phyloP scores from a whole-genome alignment of 2,113 vertebrate genomes.

The Cromileptes altivelis region DNA sequence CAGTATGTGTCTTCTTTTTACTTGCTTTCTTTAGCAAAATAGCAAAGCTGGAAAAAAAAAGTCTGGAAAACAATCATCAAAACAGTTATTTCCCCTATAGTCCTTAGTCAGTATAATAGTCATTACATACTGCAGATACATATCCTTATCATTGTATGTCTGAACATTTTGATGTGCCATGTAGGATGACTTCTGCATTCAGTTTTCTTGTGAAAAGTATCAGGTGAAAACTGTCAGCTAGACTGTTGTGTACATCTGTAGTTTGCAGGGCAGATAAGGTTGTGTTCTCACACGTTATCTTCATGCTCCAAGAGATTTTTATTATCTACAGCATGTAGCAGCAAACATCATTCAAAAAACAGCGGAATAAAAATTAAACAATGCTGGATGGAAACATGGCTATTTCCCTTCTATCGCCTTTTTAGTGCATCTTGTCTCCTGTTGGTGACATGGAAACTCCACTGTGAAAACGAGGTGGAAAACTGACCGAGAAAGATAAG shows the following conservation, averaged over 20 bases:
- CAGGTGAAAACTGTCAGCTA: background rate
- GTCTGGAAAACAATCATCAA: background rate
- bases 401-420: no score
- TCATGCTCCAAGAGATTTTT: background rate
- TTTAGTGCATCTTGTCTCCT: background rate
- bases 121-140: background rate
- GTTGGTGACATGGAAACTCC: slow-evolving; percentile 11
- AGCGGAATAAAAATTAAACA: no score
- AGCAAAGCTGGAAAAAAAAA: background rate
- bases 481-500: slow-evolving; percentile 17
- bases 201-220: background rate
- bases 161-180: background rate
- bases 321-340: background rate
- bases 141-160: background rate
- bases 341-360: background rate
- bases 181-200: background rate
- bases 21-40: background rate
- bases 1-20: background rate
- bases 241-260: background rate
- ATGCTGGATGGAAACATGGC: no score
- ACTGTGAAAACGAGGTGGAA: background rate
- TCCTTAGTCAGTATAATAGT: background rate
- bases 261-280: background rate
- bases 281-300: background rate
- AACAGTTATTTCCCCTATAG: background rate